A percentile compares a stretch with the other conserved stretches of the same genome.
phyloP scores from a whole-genome alignment of 2,113 vertebrate species.

The Paramisgurnus dabryanus region DNA sequence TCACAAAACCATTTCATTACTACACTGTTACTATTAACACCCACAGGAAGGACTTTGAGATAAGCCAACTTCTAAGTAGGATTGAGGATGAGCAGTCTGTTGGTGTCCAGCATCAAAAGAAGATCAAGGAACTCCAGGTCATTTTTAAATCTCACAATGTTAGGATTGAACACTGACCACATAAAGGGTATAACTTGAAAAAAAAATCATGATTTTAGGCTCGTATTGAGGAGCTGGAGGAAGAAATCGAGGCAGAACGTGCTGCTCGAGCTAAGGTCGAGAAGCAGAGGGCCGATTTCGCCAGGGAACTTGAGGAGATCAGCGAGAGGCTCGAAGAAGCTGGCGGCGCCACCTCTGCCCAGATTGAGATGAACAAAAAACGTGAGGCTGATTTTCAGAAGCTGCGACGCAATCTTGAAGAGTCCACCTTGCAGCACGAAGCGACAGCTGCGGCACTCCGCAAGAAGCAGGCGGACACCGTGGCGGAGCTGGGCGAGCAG shows the following conservation, averaged over 20 bases:
- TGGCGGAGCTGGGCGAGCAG: conserved; percentile 89
- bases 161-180: neutral
- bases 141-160: neutral
- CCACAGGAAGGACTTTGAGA: conserved; percentile 67
- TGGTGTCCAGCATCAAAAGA: conserved; percentile 65
- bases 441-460: conserved; percentile 78
- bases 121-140: conserved; percentile 73
- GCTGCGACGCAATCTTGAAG: conserved; percentile 76
- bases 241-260: conserved; percentile 87
- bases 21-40: neutral
- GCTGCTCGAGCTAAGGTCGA: conserved; percentile 83
- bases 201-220: conserved; percentile 55
- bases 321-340: conserved; percentile 85
- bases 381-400: conserved; percentile 89
- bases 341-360: conserved; percentile 83
- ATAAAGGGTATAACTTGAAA: neutral
- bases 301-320: conserved; percentile 88
- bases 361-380: conserved; percentile 93
- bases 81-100: conserved; percentile 69
- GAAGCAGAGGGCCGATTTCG: conserved; percentile 81
- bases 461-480: conserved; percentile 86
- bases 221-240: conserved; percentile 79
- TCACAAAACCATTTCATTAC: too few species aligned
- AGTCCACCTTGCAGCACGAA: conserved; percentile 90
- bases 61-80: conserved; percentile 64